Evolutionary conservation across 2,888 invertebrate genomes (phyloP), one percentile per base, ranked within the genome.

Genomic region (Pristionchus fissidentatus): DNA sequence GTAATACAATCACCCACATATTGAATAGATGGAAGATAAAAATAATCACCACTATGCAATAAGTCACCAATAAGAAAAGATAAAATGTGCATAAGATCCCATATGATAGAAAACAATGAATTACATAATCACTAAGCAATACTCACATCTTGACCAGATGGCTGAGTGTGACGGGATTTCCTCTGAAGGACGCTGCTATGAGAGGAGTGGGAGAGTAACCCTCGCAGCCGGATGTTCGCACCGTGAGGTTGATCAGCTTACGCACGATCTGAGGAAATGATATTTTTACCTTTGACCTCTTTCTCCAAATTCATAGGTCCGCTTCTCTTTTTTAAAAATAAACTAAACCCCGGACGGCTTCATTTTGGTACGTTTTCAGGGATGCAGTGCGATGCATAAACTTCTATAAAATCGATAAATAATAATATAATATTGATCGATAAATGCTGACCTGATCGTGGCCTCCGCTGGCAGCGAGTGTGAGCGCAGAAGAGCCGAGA

Each of bases 141-240:
- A 15, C 62, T 81, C 35, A 81, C 80, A 81, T 35, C 46, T 81
- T 81, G n/a, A 81, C 80, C 2, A 81, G 80, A 52, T 46, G 35
- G 15, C 46, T 46, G 8, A 81, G 46, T 22, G 80, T 41, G 4
- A 62, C 62, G 29, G 89, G 85, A 10, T 85, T 86, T 32, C 87
- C 87, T 57, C 86, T 83, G 70, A 85, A 88, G 19, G 89, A 88
- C 13, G 90, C 90, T 13, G 88, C 89, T 70, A 90, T 89, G n/a
- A 90, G 83, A 0, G 90, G 84, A 0, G 90, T 88, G 5, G 89
- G 87, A 13, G 89, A 73, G 55, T 83, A 84, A 22, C 55, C 62
- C 13, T 77, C 84, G 43, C 43, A 62, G 8, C 73, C 83, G 13
- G 77, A 57, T 7, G 82, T 86, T 38, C 84, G 82, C 29, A 87